Evolutionary conservation across 2,113 vertebrate species (phyloP).

Genomic region (Cyphomyrus plagiostoma): DNA sequence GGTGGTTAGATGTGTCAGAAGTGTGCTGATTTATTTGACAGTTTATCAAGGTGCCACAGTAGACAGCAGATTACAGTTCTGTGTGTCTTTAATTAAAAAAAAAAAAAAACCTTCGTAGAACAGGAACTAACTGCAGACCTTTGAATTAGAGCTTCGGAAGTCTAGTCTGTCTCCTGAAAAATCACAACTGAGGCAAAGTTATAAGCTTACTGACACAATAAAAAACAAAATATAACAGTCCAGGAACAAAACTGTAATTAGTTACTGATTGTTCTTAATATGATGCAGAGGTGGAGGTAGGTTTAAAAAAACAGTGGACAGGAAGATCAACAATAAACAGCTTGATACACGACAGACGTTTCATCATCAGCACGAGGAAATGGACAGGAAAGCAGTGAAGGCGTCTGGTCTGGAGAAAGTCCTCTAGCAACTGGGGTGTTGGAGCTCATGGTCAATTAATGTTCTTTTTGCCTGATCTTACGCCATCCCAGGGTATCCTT

Average conservation of each 20-base stretch:
- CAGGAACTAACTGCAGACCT: conserved; percentile 45
- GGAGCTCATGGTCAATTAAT: neutral
- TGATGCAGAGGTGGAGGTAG: neutral
- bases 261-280: neutral
- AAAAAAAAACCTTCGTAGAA: conserved; percentile 40
- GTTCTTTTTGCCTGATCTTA: neutral
- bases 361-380: neutral
- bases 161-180: conserved; percentile 21
- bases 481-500: neutral
- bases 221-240: neutral
- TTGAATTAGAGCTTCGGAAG: conserved; percentile 49
- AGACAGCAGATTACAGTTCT: neutral
- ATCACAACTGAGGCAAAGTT: conserved; percentile 5
- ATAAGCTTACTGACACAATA: neutral
- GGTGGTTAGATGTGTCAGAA: neutral
- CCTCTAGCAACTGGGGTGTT: neutral
- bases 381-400: neutral
- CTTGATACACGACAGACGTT: neutral
- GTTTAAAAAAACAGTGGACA: neutral
- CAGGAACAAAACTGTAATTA: neutral
- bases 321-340: conserved; percentile 2
- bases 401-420: neutral
- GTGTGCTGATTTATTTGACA: neutral
- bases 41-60: neutral
- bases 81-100: neutral